Base-by-base conservation (phyloP, 2,113 vertebrate genomes). In the Petrocephalus zakoni region DNA sequence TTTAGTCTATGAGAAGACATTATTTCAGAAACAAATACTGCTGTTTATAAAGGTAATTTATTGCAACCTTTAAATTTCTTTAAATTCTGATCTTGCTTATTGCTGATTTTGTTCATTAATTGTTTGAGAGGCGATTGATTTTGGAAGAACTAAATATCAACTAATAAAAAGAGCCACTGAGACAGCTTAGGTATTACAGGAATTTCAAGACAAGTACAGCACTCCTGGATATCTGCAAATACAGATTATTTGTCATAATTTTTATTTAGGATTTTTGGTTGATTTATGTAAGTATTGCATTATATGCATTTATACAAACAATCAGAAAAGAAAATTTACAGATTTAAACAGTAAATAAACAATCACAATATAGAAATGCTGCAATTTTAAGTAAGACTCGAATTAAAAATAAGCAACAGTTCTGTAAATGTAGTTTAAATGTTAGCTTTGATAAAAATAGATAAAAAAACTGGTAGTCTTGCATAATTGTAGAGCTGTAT, bases 1-100 rank as follows among this genome's bases (percentile, higher is more conserved):
- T 93, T 93, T 93, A 95, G 95, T 96, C 91, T 87, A 90, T 93
- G 92, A 92, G 37, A 75, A 95, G 91, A 88, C 91, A 91, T 90
- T 88, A 89, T 85, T 85, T 89, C 87, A 88, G 87, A 87, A 93
- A 92, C 89, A 93, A 94, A 93, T 92, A 91, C 93, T 92, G 92
- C 93, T 93, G 90, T 94, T 93, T 90, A 92, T 91, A 91, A 92
- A 89, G 86, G 89, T 88, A 78, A 90, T 89, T 90, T 89, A 85
- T 91, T 90, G 89, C 86, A 88, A 37, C 52, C 90, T 93, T 92
- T 90, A 93, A 87, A 91, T 92, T 93, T 89, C 86, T 46, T 86
- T 84, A 47, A 78, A 78, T 78, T 78, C 72, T 29, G 37, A 51
- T 55, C 17, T 89, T 86, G 88, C 88, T 72, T 87, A 64, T 47